Evolutionary conservation across 2,113 vertebrate genomes (phyloP), one percentile per base, ranked within the genome.

Genomic region (Maylandia zebra): DNA sequence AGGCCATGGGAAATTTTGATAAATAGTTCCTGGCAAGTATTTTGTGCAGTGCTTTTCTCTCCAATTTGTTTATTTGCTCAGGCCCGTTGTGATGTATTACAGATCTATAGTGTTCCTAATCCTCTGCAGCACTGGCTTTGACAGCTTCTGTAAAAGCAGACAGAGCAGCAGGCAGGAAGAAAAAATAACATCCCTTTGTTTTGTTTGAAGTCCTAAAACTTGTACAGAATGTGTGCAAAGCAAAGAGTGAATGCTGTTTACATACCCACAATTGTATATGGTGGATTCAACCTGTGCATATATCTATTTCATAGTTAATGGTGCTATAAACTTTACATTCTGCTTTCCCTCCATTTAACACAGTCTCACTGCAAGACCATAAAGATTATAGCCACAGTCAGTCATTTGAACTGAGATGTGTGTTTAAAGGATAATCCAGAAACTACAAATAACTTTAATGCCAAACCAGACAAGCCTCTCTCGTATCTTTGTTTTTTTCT

Each of bases 21-120:
- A 57, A 95, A 94, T 90, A 78, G 88, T 91, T 79, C 78, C 64
- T 94, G 90, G 88, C 89, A 90, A 85, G 87, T 85, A 83, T 82
- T 90, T 83, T 79, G 86, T 89, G 88, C 66, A 3, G 19, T 24
- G 81, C 83, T 84, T 89, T 88, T 87, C 84, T 83, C 83, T 83
- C 48, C 89, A 86, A 91, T 93, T 93, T 93, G 91, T 91, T 89
- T 93, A 90, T 91, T 91, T 88, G 82, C 83, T 61, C 50, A 0
- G 84, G 57, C 78, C 83, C 9, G 57, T 86, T 83, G 88, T 87
- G 88, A 93, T 90, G 89, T 84, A 90, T 93, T 93, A 89, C 91
- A 85, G 84, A 91, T 90, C 91, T 82, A 79, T 83, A 83, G 76
- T 74, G 56, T 55, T 86, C 56, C 88, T 84, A 87, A 90, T 85